Percentiles rank a stretch among this genome's conserved stretches.
phyloP scores from a whole-genome alignment of 2,888 invertebrate species.

The Chalcis sispes region DNA sequence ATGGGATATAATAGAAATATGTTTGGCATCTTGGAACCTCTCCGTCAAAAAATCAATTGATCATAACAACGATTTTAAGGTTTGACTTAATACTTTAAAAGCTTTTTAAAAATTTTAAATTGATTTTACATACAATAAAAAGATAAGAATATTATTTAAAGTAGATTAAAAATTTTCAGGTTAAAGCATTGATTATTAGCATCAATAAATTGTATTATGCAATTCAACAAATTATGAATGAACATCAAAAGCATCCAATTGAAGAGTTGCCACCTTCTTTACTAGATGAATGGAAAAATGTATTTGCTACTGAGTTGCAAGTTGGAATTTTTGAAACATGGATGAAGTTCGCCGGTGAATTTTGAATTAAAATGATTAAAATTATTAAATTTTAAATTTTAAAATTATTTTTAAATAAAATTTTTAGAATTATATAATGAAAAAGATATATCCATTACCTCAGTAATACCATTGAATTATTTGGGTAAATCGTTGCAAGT shows the following conservation, averaged over 20 bases:
- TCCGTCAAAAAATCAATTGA: conserved; percentile 74
- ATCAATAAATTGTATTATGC: conserved; percentile 77
- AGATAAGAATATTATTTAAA: conserved; percentile 2
- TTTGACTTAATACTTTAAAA: conserved; percentile 62
- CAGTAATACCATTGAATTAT: conserved; percentile 64
- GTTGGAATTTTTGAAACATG: conserved; percentile 78
- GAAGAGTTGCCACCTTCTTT: conserved; percentile 73
- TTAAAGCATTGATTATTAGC: conserved; percentile 77
- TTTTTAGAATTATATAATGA: conserved; percentile 64
- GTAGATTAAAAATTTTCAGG: conserved; percentile 76
- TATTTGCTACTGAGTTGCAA: conserved; percentile 83
- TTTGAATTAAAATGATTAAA: not conserved
- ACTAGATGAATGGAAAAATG: conserved; percentile 85
- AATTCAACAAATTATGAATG: conserved; percentile 75
- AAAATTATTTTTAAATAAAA: conserved; percentile 7
- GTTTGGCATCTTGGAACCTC: conserved; percentile 83
- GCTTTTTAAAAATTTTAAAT: not conserved
- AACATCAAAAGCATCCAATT: conserved; percentile 71
- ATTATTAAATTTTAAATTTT: conserved; percentile 7
- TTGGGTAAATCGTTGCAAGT: conserved; percentile 68
- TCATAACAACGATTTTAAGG: conserved; percentile 77
- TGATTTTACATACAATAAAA: not conserved
- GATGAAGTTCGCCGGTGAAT: conserved; percentile 72
- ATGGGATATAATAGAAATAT: conserved; percentile 87
- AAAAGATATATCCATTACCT: conserved; percentile 60